Percentiles rank a stretch among this genome's conserved stretches.
These are phyloP conservation scores for Distichodus sexfasciatus DNA, from an alignment of 2,797 vertebrate species.

Conservation along the genomic window DNA sequence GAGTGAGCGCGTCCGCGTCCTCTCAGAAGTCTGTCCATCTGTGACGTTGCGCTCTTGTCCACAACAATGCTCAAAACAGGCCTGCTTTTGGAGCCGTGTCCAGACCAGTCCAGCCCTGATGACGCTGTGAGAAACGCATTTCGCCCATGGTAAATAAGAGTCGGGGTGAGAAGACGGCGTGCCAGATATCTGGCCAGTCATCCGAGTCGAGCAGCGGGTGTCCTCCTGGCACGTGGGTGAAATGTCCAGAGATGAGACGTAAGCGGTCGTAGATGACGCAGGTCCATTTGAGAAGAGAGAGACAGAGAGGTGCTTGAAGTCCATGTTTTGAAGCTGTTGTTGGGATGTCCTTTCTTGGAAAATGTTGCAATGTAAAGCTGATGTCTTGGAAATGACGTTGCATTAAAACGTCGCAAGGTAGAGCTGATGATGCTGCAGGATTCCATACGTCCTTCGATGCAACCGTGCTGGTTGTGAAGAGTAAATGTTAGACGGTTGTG, in stretches of 20 bases:
- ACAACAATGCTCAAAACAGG: slow-evolving; percentile 20
- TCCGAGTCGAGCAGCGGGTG: background rate
- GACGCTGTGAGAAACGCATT: slow-evolving; percentile 12
- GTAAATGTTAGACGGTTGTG: background rate
- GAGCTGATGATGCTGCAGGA: too few species aligned
- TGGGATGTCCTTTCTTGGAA: background rate
- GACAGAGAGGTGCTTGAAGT: background rate
- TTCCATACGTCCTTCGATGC: slow-evolving; percentile 7
- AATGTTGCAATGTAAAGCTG: too few species aligned
- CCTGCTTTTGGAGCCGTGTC: slow-evolving; percentile 27
- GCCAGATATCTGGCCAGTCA: slow-evolving; percentile 9
- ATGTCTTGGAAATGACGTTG: too few species aligned
- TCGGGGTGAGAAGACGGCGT: background rate
- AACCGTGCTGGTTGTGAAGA: slow-evolving; percentile 3
- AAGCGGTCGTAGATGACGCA: background rate
- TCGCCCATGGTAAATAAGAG: slow-evolving; percentile 1
- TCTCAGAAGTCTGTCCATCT: slow-evolving; percentile 33
- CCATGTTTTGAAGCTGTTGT: background rate
- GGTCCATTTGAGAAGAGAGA: background rate
- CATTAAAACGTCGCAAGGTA: too few species aligned
- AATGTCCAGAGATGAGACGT: slow-evolving; percentile 14
- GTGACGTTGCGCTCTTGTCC: slow-evolving; percentile 13
- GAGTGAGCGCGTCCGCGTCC: too few species aligned
- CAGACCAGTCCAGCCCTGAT: slow-evolving; percentile 31
- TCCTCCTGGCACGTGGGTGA: background rate